phyloP scores from a whole-genome alignment of 1,140 invertebrate species.

The Bombus sylvicola region DNA sequence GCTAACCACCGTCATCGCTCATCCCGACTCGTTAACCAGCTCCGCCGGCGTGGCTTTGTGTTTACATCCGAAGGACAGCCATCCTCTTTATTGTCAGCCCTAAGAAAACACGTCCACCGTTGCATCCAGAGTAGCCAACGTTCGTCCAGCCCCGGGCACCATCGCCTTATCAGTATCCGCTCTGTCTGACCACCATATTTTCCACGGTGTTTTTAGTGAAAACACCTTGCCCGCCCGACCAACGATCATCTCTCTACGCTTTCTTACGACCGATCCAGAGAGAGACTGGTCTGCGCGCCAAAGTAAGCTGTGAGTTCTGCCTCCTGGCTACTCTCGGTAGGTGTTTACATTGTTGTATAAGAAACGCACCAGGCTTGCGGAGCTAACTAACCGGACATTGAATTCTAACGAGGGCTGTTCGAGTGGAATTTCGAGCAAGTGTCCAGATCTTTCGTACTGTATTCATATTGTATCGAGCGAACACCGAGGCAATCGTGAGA shows the following conservation, averaged over 20 bases:
- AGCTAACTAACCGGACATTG: neutral
- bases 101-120: conserved; percentile 64
- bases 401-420: neutral
- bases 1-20: conserved; percentile 78
- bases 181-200: neutral
- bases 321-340: neutral
- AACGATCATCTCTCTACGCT: neutral
- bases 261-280: neutral
- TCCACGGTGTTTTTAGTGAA: conserved; percentile 23
- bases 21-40: conserved; percentile 74
- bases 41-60: conserved; percentile 61
- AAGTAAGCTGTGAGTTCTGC: neutral
- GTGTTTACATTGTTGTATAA: neutral
- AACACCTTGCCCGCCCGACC: neutral
- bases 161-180: conserved; percentile 46
- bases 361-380: neutral
- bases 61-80: conserved; percentile 69
- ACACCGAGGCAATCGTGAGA: too few species aligned
- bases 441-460: too few species aligned
- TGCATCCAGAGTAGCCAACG: conserved; percentile 11
- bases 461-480: accelerated
- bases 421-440: neutral
- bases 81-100: conserved; percentile 64
- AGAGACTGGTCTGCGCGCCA: neutral
- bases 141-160: conserved; percentile 12